Evolutionary conservation across 2,113 vertebrate genomes (phyloP), one percentile per base, ranked within the genome.

Genomic region (Semnornis frantzii): DNA sequence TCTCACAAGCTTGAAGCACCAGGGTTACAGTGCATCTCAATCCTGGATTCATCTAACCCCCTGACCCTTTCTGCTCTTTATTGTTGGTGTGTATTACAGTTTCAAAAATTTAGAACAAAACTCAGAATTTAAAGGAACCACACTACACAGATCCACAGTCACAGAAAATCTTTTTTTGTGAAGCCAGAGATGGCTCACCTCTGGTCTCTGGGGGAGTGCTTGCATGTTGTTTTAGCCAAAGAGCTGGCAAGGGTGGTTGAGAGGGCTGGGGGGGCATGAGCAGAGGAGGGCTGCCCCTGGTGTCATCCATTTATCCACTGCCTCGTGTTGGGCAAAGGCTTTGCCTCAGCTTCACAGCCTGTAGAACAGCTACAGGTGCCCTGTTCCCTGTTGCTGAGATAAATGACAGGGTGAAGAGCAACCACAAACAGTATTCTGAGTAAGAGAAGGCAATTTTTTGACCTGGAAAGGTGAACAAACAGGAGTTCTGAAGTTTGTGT

Each of bases 321-420:
- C 16, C 39, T 58, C 1, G 1, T 15, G 9, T 16, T 3, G 1
- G 48, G 18, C 12, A 46, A 46, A 63, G 37, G 27, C 2, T 66
- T 37, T 54, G 30, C 46, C 33, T 71, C 10, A 42, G 33, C 55
- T 73, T 85, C 65, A 25, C 17, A 57, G 25, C 14, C 31, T 54
- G 31, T 18, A 59, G 72, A 59, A 39, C 5, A 23, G 39, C 27
- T 33, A 31, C 34, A 31, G 59, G 4, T 42, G 30, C 30, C 8
- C 10, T 63, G 2, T 18, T 66, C 24, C 19, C 46, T 72, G 34
- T 21, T 30, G 21, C 9, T 42, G 10, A 19, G 15, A 12, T 27
- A 66, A 63, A 68, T 4, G 59, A 39, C 33, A 78, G n/a, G 16
- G 39, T 15, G 13, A 59, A 59, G n/a, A 68, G 50, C 10, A 52